phyloP scores from a whole-genome alignment of 2,797 vertebrate species.

The Lagodon rhomboides region DNA sequence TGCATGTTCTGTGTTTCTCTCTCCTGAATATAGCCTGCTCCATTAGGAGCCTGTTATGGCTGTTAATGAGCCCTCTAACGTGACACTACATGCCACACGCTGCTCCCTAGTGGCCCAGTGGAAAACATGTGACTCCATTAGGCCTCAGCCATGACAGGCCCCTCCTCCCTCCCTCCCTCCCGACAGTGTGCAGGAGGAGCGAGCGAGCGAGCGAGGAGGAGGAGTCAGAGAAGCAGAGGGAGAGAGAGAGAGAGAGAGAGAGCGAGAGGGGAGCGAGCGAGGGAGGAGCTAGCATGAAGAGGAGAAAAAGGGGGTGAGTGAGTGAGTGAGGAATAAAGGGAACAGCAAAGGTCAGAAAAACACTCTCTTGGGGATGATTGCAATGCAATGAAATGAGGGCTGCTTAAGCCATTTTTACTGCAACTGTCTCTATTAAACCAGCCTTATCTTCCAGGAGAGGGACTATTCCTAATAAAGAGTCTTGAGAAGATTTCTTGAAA shows the following conservation, averaged over 20 bases:
- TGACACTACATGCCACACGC: slow-evolving; percentile 75
- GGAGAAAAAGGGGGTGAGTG: slow-evolving; percentile 19
- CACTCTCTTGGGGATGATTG: slow-evolving; percentile 31
- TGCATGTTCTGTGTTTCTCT: slow-evolving; percentile 16
- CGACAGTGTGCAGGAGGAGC: slow-evolving; percentile 40
- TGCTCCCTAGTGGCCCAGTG: slow-evolving; percentile 82
- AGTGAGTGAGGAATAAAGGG: slow-evolving; percentile 21
- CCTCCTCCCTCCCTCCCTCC: slow-evolving; percentile 57
- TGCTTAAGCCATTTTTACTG: slow-evolving; percentile 31
- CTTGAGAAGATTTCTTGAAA: neutral
- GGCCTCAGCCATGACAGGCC: slow-evolving; percentile 24
- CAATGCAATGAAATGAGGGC: slow-evolving; percentile 45
- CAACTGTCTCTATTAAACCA: slow-evolving; percentile 30
- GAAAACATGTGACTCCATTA: slow-evolving; percentile 64
- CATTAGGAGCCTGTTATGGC: slow-evolving; percentile 53
- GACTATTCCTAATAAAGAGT: slow-evolving; percentile 1
- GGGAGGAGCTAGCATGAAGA: slow-evolving; percentile 37
- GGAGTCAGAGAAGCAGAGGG: slow-evolving; percentile 4
- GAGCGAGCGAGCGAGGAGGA: neutral
- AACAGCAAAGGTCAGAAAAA: slow-evolving; percentile 63
- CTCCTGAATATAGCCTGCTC: slow-evolving; percentile 30
- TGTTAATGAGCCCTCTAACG: slow-evolving; percentile 71
- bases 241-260: neutral
- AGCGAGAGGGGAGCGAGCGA: slow-evolving; percentile 3
- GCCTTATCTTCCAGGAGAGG: slow-evolving; percentile 29